Base-by-base conservation (phyloP, 2,113 vertebrate genomes). In the Chionodraco myersi region DNA sequence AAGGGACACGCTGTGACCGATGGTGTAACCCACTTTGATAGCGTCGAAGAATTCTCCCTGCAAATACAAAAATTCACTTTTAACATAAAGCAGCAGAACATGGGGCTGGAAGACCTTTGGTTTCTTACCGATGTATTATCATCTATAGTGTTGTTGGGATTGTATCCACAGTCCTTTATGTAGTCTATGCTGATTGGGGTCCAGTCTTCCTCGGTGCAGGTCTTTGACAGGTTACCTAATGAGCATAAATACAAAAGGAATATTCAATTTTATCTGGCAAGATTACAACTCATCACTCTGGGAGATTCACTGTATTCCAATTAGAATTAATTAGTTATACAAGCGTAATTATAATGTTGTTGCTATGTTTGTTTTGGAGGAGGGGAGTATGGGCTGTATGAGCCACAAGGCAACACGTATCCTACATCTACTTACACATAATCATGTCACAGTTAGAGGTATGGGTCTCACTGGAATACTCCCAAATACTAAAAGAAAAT, bases 21-120 rank as follows among this genome's bases (percentile, higher is more conserved):
- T 88, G 74, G 97, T 99, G 94, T 99, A 99, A 51, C 97, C 96
- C 0, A 96, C 97, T 96, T 96, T 97, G 90, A 99, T 93, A 0
- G 95, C 92, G 2, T 54, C 74, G 1, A 94, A 97, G 88, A 99
- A 99, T 0, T 92, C 26, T 0, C 87, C 94, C 95, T 96, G 90
- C 21, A 71, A 80, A 48, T 63, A 78, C 7, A 86, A 15, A 41
- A 41, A 21, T 23, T 51, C 36, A 11, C 34, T 67, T 53, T 13
- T 3, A 70, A 72, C 11, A 12, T 14, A 15, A 54, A 34, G 15
- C 11, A 23, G 44, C 16, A 52, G 48, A 48, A 56, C 59, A 58
- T 10, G 6, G n/a, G 34, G 41, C 6, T 15, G 11, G 7, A 53
- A 3, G 8, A 34, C 14, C 21, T 62, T 34, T 9, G 45, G 73